These are phyloP conservation scores for Gymnocypris eckloni DNA, from an alignment of 2,797 vertebrate species.

Conservation along the genomic window DNA sequence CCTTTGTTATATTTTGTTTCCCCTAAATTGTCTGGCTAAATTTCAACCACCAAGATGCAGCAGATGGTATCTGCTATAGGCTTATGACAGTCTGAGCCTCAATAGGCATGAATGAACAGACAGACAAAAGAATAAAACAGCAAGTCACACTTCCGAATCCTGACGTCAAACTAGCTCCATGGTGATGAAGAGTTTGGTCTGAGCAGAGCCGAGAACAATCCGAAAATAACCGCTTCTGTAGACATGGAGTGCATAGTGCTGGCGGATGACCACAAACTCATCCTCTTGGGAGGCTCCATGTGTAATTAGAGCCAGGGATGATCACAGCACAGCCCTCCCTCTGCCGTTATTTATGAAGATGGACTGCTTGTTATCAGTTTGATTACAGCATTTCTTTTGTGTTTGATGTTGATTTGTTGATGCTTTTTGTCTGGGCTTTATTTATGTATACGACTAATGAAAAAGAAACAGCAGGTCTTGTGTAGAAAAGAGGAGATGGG, in stretches of 20 bases:
- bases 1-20: background rate
- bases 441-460: constrained; percentile 55
- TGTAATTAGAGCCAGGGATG: constrained; percentile 43
- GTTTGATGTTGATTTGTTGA: constrained; percentile 45
- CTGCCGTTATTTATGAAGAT: background rate
- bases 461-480: constrained; percentile 57
- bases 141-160: constrained; percentile 60
- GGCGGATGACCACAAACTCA: constrained; percentile 11
- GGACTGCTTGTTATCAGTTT: constrained; percentile 30
- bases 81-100: constrained; percentile 23
- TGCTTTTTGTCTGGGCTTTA: constrained; percentile 46
- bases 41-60: constrained; percentile 6
- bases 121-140: constrained; percentile 55
- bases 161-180: constrained; percentile 74
- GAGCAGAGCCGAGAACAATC: constrained; percentile 61
- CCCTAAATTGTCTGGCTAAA: background rate
- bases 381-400: constrained; percentile 41
- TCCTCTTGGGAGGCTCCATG: constrained; percentile 34
- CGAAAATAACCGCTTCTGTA: constrained; percentile 34
- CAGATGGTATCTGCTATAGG: constrained; percentile 22
- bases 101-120: constrained; percentile 30
- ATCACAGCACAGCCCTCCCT: constrained; percentile 36
- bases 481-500: constrained; percentile 37
- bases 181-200: constrained; percentile 65
- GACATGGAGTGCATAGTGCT: background rate